phyloP scores from a whole-genome alignment of 2,797 vertebrate genomes.

The Chelonia mydas region DNA sequence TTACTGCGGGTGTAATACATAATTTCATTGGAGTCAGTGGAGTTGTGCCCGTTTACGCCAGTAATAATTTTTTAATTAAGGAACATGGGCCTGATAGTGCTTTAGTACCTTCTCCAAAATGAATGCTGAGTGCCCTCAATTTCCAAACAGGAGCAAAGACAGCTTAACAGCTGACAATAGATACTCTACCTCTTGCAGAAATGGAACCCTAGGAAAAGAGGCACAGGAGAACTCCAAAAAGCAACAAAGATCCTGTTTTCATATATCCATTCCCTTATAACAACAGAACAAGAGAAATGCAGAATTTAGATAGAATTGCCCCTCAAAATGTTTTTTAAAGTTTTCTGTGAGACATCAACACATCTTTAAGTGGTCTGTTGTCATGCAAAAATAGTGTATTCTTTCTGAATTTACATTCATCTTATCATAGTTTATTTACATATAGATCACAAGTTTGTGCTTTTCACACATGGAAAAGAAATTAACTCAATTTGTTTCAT shows the following conservation, averaged over 20 bases:
- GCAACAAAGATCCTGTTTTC: conserved; percentile 32
- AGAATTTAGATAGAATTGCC: conserved; percentile 38
- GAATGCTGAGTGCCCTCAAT: neutral
- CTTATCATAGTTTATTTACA: conserved; percentile 76
- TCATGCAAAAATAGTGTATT: conserved; percentile 83
- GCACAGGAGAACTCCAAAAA: neutral
- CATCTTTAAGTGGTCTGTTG: conserved; percentile 72
- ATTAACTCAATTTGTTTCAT: conserved; percentile 53
- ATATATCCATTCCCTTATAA: conserved; percentile 22
- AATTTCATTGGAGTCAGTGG: neutral
- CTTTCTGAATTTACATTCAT: conserved; percentile 80
- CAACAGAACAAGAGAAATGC: conserved; percentile 49
- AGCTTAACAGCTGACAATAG: neutral
- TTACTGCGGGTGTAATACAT: neutral
- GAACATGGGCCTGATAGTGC: neutral
- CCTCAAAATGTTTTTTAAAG: conserved; percentile 57
- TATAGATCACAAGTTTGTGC: conserved; percentile 75
- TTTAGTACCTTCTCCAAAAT: neutral
- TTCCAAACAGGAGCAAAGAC: neutral
- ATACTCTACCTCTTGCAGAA: neutral
- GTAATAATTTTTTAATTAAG: neutral
- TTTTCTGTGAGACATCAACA: conserved; percentile 78
- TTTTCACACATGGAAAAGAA: conserved; percentile 74
- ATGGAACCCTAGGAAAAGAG: neutral
- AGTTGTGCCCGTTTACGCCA: neutral